Evolutionary conservation across 1,140 invertebrate genomes (phyloP).

Genomic region (Halotydeus destructor): DNA sequence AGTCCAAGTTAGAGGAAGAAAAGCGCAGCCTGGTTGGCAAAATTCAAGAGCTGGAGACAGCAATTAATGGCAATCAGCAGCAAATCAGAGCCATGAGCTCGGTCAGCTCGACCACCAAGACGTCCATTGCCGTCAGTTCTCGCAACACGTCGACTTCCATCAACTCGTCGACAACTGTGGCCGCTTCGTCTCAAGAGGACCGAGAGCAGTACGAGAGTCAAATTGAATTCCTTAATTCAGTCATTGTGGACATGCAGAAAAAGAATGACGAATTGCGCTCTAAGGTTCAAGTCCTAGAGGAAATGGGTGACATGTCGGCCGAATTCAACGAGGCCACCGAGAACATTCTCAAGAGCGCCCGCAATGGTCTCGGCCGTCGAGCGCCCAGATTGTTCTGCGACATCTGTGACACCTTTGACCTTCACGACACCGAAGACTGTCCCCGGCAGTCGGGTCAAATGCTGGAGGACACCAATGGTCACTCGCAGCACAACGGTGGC

Average conservation of each 20-base stretch:
- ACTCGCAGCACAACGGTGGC: slow-evolving; percentile 28
- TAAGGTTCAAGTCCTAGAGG: slow-evolving; percentile 54
- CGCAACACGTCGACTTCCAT: background rate
- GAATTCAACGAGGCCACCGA: background rate
- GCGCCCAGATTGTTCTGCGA: slow-evolving; percentile 78
- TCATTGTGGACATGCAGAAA: slow-evolving; percentile 82
- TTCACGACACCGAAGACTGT: slow-evolving; percentile 91
- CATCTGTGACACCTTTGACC: slow-evolving; percentile 88
- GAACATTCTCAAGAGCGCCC: background rate
- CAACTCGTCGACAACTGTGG: background rate
- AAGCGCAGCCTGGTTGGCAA: slow-evolving; percentile 12
- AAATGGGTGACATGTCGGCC: slow-evolving; percentile 19
- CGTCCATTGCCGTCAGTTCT: too few relatives aligned
- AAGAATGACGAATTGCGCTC: slow-evolving; percentile 65
- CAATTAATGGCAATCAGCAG: slow-evolving; percentile 5
- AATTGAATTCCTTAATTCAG: slow-evolving; percentile 79
- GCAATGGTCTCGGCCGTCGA: background rate
- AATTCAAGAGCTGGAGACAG: slow-evolving; percentile 10
- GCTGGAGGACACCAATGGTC: slow-evolving; percentile 25
- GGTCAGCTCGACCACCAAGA: too few relatives aligned
- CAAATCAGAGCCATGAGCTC: too few relatives aligned
- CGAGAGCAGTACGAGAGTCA: slow-evolving; percentile 43
- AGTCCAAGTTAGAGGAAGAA: slow-evolving; percentile 10
- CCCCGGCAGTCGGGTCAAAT: slow-evolving; percentile 40
- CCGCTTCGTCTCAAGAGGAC: slow-evolving; percentile 29